Conservation (phyloP, 2,888 invertebrate genomes). For the Pammene fasciana region DNA sequence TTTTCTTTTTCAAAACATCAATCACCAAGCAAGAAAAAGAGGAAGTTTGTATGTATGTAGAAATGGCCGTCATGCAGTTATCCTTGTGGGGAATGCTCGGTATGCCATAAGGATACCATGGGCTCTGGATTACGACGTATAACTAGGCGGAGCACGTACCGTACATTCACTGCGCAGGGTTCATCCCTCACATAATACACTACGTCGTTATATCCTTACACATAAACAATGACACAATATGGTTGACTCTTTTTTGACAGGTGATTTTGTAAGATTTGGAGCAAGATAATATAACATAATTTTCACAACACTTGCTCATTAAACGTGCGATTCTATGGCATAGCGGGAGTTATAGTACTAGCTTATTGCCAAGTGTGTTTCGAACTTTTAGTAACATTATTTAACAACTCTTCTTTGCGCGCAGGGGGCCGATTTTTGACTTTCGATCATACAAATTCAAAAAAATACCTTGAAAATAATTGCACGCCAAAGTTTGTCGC, state of each 20-base stretch:
- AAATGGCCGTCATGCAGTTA: neutral
- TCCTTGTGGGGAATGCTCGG: neutral
- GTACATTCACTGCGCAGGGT: slow-evolving; percentile 55
- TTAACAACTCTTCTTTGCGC: too few species aligned
- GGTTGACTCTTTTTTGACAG: slow-evolving; percentile 21
- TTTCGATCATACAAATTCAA: too few species aligned
- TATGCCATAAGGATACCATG: neutral
- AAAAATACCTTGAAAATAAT: too few species aligned
- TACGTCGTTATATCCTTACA: slow-evolving; percentile 32
- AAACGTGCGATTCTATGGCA: too few species aligned
- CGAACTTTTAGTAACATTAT: too few species aligned
- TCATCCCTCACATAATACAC: slow-evolving; percentile 47
- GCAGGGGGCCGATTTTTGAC: too few species aligned
- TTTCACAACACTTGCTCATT: neutral
- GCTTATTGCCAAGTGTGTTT: too few species aligned
- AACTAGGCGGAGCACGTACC: slow-evolving; percentile 57
- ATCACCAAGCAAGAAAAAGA: neutral
- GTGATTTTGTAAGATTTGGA: slow-evolving; percentile 12
- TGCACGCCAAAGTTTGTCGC: too few species aligned
- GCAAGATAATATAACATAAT: neutral
- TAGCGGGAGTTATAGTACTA: too few species aligned
- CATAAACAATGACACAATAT: slow-evolving; percentile 40
- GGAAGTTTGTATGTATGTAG: neutral
- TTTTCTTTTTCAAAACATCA: neutral
- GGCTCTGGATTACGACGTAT: slow-evolving; percentile 48